Conservation (phyloP, 2,113 vertebrate species). For the Podocnemis expansa region DNA sequence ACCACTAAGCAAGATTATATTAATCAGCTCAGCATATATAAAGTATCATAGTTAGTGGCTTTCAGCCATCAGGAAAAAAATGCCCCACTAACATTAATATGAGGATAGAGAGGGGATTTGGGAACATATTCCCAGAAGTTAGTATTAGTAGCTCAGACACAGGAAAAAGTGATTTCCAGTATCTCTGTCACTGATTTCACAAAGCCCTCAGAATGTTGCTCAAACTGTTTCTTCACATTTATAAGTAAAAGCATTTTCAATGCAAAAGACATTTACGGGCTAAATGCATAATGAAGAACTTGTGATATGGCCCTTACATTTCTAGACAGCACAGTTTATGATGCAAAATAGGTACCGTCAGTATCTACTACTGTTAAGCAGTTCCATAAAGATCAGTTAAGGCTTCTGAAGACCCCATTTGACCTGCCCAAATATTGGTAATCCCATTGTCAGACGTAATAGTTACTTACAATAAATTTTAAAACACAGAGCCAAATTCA, state of each 20-base stretch:
- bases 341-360: background rate
- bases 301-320: constrained; percentile 6
- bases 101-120: constrained; percentile 34
- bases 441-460: background rate
- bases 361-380: background rate
- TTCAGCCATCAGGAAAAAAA: background rate
- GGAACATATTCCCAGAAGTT: background rate
- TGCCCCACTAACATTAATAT: constrained; percentile 12
- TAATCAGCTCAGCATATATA: fast-evolving
- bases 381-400: background rate
- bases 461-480: background rate
- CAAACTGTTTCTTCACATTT: constrained; percentile 25
- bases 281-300: background rate
- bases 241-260: constrained; percentile 10
- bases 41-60: background rate
- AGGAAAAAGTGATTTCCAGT: constrained; percentile 51
- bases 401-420: background rate
- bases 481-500: background rate
- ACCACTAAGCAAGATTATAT: background rate
- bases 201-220: constrained; percentile 38
- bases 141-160: constrained; percentile 13
- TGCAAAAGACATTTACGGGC: background rate
- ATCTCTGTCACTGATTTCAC: background rate
- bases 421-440: background rate
- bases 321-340: background rate